Evolutionary conservation across 2,888 invertebrate species (phyloP).

Genomic region (Argynnis bischoffii): DNA sequence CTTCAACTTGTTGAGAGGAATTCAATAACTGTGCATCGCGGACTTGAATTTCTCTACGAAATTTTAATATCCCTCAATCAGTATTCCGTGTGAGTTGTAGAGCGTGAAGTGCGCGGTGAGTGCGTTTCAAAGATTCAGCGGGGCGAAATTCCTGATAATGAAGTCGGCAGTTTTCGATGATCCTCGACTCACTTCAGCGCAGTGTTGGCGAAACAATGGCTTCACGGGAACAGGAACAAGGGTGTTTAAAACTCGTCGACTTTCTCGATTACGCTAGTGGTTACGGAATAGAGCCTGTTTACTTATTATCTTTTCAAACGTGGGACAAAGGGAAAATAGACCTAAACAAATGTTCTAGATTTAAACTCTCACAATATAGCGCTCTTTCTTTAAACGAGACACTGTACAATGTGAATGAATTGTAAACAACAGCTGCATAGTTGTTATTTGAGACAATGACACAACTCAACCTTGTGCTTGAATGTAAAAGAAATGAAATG

Average conservation of each 20-base stretch:
- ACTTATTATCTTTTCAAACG: constrained; percentile 21
- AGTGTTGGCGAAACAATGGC: constrained; percentile 67
- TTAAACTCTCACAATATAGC: constrained; percentile 16
- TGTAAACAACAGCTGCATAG: constrained; percentile 25
- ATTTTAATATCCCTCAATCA: constrained; percentile 45
- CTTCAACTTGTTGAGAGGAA: constrained; percentile 20
- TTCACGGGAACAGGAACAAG: constrained; percentile 27
- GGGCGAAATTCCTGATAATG: constrained; percentile 40
- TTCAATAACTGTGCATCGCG: constrained; percentile 31
- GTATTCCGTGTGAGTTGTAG: constrained; percentile 27
- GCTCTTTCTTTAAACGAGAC: constrained; percentile 33
- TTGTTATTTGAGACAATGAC: constrained; percentile 33
- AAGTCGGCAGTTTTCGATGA: constrained; percentile 51
- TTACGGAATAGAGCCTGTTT: constrained; percentile 24
- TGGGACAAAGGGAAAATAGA: constrained; percentile 8
- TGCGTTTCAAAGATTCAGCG: constrained; percentile 34
- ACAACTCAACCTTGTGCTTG: constrained; percentile 22
- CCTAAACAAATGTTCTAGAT: not conserved
- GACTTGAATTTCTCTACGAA: constrained; percentile 26
- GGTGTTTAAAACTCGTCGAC: constrained; percentile 28
- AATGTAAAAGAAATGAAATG: constrained; percentile 11
- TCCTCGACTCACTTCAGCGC: constrained; percentile 56
- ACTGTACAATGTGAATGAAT: constrained; percentile 33
- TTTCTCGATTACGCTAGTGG: constrained; percentile 20
- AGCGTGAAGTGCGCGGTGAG: constrained; percentile 31